phyloP scores from a whole-genome alignment of 1,140 invertebrate species.

The Anastatus disparis region DNA sequence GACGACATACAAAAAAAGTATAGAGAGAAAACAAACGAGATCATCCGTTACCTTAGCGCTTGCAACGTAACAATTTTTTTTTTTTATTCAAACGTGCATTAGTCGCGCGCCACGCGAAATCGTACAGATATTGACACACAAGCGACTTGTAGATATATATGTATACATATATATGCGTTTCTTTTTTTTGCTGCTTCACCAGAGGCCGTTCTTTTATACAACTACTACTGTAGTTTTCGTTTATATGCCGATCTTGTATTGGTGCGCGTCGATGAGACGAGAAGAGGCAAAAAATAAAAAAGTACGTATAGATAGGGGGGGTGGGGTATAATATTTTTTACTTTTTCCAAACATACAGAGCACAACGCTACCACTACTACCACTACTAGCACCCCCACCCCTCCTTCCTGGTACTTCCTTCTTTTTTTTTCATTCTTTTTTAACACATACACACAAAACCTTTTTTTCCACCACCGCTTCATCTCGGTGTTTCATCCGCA shows the following conservation, averaged over 20 bases:
- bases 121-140: conserved; percentile 29
- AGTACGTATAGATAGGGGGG: conserved; percentile 19
- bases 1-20: too few species aligned
- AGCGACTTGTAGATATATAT: conserved; percentile 34
- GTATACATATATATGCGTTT: too few species aligned
- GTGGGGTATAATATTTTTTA: conserved; percentile 65
- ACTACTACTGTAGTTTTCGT: conserved; percentile 10
- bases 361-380: conserved; percentile 39
- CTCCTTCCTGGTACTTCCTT: too few species aligned
- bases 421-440: conserved; percentile 2
- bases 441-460: background rate
- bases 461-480: conserved; percentile 16
- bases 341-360: conserved; percentile 61
- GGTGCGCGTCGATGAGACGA: conserved; percentile 61
- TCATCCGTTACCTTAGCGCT: conserved; percentile 18
- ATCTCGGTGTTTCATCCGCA: conserved; percentile 32
- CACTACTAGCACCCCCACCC: conserved; percentile 47
- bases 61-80: conserved; percentile 4
- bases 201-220: conserved; percentile 58
- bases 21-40: conserved; percentile 17
- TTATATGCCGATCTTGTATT: conserved; percentile 46
- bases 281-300: conserved; percentile 36
- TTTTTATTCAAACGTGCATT: too few species aligned
- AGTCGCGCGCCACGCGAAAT: conserved; percentile 24
- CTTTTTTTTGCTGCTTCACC: conserved; percentile 10